These are phyloP conservation scores for Speoplatyrhinus poulsoni DNA, from an alignment of 2,113 vertebrate species.

Conservation along the genomic window DNA sequence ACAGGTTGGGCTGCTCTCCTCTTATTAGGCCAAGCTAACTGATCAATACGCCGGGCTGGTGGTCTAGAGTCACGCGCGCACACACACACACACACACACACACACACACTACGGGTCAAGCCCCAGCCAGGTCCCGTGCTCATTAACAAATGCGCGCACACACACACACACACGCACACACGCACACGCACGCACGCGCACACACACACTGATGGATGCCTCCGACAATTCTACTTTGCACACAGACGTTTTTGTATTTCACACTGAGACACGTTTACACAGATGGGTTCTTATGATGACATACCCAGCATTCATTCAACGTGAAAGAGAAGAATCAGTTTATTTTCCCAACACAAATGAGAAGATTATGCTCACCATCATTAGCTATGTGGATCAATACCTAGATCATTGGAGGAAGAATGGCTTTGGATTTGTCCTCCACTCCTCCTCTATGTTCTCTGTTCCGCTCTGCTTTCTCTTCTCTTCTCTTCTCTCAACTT, in stretches of 20 bases:
- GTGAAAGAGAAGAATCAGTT: conserved; percentile 1
- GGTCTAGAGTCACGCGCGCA: conserved; percentile 67
- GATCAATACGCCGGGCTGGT: conserved; percentile 76
- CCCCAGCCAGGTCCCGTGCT: conserved; percentile 47
- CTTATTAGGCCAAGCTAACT: conserved; percentile 78
- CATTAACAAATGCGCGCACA: conserved; percentile 33
- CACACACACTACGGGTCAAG: conserved; percentile 45
- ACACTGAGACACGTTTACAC: background rate
- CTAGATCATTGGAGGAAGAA: too few relatives aligned
- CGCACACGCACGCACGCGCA: conserved; percentile 3
- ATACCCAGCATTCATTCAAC: background rate
- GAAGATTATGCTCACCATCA: conserved; percentile 1
- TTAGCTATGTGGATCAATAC: conserved; percentile 13
- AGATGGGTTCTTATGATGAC: background rate
- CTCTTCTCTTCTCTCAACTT: too few relatives aligned
- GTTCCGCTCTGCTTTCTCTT: background rate
- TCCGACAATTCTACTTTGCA: background rate
- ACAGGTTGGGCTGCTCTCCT: conserved; percentile 72
- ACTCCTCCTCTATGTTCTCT: conserved; percentile 19
- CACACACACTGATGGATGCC: conserved; percentile 9
- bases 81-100: conserved; percentile 43
- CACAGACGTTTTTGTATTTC: background rate
- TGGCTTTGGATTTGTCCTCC: conserved; percentile 3
- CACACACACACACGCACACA: conserved; percentile 11
- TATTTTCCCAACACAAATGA: background rate